Conservation (phyloP, 2,113 vertebrate species). For the Misgurnus anguillicaudatus region DNA sequence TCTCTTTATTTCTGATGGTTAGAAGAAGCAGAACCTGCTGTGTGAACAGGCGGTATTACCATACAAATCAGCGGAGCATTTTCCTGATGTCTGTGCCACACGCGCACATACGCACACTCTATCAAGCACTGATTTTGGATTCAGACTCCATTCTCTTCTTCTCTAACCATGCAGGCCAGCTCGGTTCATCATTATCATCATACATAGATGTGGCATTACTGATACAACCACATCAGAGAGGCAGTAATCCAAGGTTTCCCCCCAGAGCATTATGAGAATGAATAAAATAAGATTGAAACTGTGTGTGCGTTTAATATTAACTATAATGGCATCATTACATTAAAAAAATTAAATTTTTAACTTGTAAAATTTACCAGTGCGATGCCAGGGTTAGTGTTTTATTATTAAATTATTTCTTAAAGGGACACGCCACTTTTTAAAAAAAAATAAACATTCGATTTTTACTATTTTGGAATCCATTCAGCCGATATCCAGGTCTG, state of each 20-base stretch:
- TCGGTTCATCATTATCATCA: slow-evolving; percentile 25
- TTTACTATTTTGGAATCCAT: too few species aligned
- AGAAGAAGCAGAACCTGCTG: slow-evolving; percentile 61
- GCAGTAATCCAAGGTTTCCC: background rate
- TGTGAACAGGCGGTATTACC: slow-evolving; percentile 70
- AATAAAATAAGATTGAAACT: background rate
- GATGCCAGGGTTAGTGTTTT: too few species aligned
- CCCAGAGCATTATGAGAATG: background rate
- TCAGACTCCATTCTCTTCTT: slow-evolving; percentile 31
- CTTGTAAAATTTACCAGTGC: too few species aligned
- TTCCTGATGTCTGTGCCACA: slow-evolving; percentile 60
- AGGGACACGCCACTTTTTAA: too few species aligned
- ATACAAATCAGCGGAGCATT: slow-evolving; percentile 73
- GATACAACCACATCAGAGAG: slow-evolving; percentile 7
- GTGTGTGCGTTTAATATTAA: background rate
- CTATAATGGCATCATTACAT: background rate
- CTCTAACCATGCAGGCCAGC: slow-evolving; percentile 7
- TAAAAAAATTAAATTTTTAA: background rate
- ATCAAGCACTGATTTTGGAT: slow-evolving; percentile 24
- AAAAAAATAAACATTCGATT: too few species aligned
- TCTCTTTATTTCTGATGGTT: slow-evolving; percentile 41
- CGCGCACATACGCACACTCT: slow-evolving; percentile 19
- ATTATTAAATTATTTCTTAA: too few species aligned
- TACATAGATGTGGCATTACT: slow-evolving; percentile 32
- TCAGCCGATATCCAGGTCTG: too few species aligned